These are phyloP conservation scores for Hemicordylus capensis DNA, from an alignment of 2,113 vertebrate species.

Conservation along the genomic window DNA sequence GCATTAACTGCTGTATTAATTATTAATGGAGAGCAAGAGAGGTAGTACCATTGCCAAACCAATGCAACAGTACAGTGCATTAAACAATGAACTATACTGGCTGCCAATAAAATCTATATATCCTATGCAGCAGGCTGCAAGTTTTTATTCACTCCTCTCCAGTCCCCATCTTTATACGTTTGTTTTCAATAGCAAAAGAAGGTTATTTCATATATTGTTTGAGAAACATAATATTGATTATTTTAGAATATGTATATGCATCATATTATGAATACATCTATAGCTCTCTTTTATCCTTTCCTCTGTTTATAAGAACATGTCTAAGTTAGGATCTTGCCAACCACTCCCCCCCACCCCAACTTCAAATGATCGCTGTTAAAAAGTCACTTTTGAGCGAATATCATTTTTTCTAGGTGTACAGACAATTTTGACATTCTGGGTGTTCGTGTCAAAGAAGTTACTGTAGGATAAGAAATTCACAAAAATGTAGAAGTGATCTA, in stretches of 20 bases:
- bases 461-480: not conserved
- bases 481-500: not conserved
- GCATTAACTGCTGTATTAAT: too few species aligned
- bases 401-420: not conserved
- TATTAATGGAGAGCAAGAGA: too few species aligned
- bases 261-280: not conserved
- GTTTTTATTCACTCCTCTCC: not conserved
- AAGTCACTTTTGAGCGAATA: not conserved
- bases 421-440: not conserved
- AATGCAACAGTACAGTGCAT: not conserved
- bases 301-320: not conserved
- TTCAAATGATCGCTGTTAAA: not conserved
- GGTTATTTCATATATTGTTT: not conserved
- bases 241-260: not conserved
- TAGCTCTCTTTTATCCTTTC: not conserved
- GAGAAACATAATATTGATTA: not conserved
- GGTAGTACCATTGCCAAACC: not conserved
- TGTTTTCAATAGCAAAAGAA: not conserved
- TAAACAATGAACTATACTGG: not conserved
- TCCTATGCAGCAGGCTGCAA: not conserved
- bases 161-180: not conserved
- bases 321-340: not conserved
- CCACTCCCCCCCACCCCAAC: too few species aligned
- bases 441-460: slow-evolving; percentile 3
- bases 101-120: not conserved